Evolutionary conservation across 2,113 vertebrate species (phyloP).

Genomic region (Rhinoptilus africanus): DNA sequence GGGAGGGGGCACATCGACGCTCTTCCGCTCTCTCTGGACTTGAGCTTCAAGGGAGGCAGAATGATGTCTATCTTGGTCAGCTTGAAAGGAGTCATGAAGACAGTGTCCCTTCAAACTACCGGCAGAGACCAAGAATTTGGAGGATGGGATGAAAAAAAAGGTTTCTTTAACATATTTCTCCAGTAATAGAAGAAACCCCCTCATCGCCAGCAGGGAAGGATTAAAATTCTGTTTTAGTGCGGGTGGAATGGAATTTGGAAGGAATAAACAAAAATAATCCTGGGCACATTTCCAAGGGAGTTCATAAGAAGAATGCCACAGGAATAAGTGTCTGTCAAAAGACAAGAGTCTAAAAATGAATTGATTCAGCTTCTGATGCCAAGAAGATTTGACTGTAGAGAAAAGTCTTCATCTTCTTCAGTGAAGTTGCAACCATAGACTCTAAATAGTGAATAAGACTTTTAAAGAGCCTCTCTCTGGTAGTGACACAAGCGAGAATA

Average conservation of each 20-base stretch:
- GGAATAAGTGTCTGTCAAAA: constrained; percentile 44
- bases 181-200: background rate
- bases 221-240: constrained; percentile 37
- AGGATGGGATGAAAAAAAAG: background rate
- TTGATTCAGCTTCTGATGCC: background rate
- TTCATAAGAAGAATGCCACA: constrained; percentile 43
- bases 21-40: background rate
- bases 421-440: background rate
- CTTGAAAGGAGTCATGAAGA: background rate
- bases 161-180: background rate
- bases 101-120: background rate
- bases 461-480: background rate
- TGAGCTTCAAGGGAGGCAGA: background rate
- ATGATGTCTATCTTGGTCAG: background rate
- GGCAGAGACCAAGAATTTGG: background rate
- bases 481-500: constrained; percentile 1
- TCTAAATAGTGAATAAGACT: background rate
- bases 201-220: background rate
- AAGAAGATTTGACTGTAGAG: background rate
- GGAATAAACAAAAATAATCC: constrained; percentile 63
- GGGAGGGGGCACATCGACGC: background rate
- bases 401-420: background rate
- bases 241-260: constrained; percentile 41
- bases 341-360: constrained; percentile 18
- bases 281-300: constrained; percentile 36